Evolutionary conservation across 2,113 vertebrate species (phyloP), one percentile per base, ranked within the genome.

Genomic region (Semnornis frantzii): DNA sequence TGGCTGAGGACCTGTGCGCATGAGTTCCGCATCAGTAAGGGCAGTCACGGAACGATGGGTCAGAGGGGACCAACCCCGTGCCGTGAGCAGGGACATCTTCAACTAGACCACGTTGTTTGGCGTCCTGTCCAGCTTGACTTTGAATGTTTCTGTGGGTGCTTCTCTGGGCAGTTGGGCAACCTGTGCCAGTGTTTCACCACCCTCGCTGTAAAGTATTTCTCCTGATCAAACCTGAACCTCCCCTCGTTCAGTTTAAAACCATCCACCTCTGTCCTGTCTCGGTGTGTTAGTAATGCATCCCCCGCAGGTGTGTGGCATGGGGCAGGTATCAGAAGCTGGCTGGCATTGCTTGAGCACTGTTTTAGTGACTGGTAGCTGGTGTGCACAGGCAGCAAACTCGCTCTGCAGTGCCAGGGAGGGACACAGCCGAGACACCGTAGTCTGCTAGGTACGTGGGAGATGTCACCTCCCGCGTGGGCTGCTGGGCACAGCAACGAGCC

Each of bases 1-100:
- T 7, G 4, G 6, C 31, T n/a, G 3, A 10, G 2, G 5, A 4
- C 0, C 1, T 6, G 6, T 2, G 4, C 5, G 20, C 21, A 19
- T 2, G 39, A 85, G 25, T 42, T 54, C 66, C 12, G 25, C 4
- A 12, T 42, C 28, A 74, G 57, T 10, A 28, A 16, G 24, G 33
- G 21, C 12, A 33, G 23, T 52, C 50, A 52, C 24, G 50, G 50
- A 52, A 52, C 50, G 23, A 12, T 24, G 50, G 50, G 50, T 25
- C 23, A 7, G 50, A 25, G 50, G 50, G 50, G 23, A 52, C 50
- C 50, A 52, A 24, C 10, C 50, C 50, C 50, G 10, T 7, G 23
- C 50, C 50, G 12, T 24, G 23, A 25, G 50, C 50, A 52, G 50
- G 50, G 23, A 24, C 50, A 25, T 52, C 48, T 50, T 50, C 50